Evolutionary conservation across 2,113 vertebrate genomes (phyloP).

Genomic region (Ophthalmolycus amberensis): DNA sequence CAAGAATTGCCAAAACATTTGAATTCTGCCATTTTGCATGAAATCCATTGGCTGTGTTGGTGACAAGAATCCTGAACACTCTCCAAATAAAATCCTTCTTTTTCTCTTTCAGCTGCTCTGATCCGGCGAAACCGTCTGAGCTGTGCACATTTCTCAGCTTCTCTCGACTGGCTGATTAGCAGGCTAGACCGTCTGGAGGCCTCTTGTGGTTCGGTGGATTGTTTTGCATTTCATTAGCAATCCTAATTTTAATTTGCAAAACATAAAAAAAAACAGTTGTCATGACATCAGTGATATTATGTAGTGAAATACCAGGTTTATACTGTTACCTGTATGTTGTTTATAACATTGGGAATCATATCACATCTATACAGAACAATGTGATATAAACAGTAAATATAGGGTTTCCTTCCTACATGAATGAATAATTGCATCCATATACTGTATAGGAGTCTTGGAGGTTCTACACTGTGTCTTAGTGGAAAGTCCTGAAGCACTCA

Average conservation of each 20-base stretch:
- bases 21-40: not conserved
- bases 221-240: not conserved
- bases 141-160: slow-evolving; percentile 93
- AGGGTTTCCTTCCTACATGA: not conserved
- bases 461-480: slow-evolving; percentile 94
- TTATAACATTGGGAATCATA: not conserved
- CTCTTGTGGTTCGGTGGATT: slow-evolving; percentile 87
- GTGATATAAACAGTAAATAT: not conserved
- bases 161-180: slow-evolving; percentile 94
- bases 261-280: not conserved
- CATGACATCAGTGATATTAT: not conserved
- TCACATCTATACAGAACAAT: not conserved
- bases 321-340: not conserved
- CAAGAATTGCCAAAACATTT: not conserved
- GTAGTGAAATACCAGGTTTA: not conserved
- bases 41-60: not conserved
- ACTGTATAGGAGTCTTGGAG: slow-evolving; percentile 89
- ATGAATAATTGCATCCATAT: not conserved
- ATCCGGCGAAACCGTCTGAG: slow-evolving; percentile 93
- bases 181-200: slow-evolving; percentile 92
- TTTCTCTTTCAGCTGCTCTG: slow-evolving; percentile 84
- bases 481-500: slow-evolving; percentile 94
- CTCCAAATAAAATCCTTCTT: not conserved
- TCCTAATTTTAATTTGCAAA: not conserved
- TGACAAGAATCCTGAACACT: not conserved